A percentile compares a stretch with the other conserved stretches of the same genome.
Evolutionary conservation across 2,797 vertebrate species (phyloP).

Genomic region (Ctenopoma multispine): DNA sequence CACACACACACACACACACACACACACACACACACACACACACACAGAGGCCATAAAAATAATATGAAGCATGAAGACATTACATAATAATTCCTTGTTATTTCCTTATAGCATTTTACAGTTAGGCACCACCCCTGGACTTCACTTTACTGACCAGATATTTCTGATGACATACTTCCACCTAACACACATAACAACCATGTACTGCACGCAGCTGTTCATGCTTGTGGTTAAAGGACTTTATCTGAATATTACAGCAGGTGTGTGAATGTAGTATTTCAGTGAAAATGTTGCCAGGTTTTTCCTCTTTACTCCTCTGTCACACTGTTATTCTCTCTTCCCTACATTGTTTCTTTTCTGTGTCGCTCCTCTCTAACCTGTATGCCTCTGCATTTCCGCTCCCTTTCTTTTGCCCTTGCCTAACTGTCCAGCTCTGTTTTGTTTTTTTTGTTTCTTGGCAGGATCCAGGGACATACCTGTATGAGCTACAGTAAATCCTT

Average conservation of each 20-base stretch:
- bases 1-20: too few species aligned
- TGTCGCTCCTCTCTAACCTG: constrained; percentile 5
- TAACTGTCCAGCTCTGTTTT: constrained; percentile 14
- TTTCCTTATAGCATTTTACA: not conserved
- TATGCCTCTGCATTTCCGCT: constrained; percentile 28
- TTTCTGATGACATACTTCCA: not conserved
- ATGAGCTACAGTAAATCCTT: constrained; percentile 53
- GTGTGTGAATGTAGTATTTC: constrained; percentile 32
- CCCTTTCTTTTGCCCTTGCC: constrained; percentile 8
- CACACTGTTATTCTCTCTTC: constrained; percentile 17
- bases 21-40: too few species aligned
- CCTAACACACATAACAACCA: constrained; percentile 5
- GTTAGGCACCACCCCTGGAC: not conserved
- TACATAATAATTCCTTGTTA: not conserved
- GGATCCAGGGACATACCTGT: constrained; percentile 18
- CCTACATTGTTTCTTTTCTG: constrained; percentile 34
- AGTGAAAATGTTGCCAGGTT: constrained; percentile 40
- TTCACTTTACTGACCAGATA: constrained; percentile 4
- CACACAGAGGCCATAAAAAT: not conserved
- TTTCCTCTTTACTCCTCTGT: constrained; percentile 17
- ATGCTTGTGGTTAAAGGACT: constrained; percentile 38
- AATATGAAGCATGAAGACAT: constrained; percentile 6
- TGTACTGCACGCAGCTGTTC: constrained; percentile 20
- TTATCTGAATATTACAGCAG: constrained; percentile 57
- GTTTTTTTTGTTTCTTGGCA: constrained; percentile 28